Evolutionary conservation across 2,888 invertebrate genomes (phyloP), one percentile per base, ranked within the genome.

Genomic region (Agonopterix alstromeriana): DNA sequence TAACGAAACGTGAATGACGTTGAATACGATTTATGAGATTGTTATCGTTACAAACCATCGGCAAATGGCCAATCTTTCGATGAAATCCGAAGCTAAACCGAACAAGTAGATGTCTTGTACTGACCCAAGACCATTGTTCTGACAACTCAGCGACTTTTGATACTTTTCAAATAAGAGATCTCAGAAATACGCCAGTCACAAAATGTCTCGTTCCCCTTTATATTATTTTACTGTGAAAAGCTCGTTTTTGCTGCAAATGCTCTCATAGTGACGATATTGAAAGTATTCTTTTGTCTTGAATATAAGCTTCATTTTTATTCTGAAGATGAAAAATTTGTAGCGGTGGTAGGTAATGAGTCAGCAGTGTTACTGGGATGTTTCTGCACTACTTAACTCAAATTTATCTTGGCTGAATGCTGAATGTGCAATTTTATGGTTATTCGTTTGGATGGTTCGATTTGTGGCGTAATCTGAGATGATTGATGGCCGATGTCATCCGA

Each of bases 371-470:
- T 42, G 45, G 56, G 67, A 67, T 67, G 61, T 75, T 73, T 77
- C 73, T 70, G 68, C 70, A 71, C 72, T 73, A 72, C 71, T 76
- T 76, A 72, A 60, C 63, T 60, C 61, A 60, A 74, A 74, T 77
- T 65, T 73, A 74, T 77, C 66, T 68, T 70, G 60, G 61, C 61
- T 62, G 57, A 55, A 54, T 64, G 70, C 73, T 79, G 79, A 81
- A 73, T 75, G 75, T 80, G 74, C 72, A 77, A 75, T 71, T 77
- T 80, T 77, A 73, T 76, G 67, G 73, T 73, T 73, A 73, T 70
- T 64, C 74, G 63, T 70, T 63, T 76, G 69, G 67, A 71, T 73
- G 69, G 68, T 69, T 75, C 71, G 69, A 77, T 78, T 78, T 72
- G 74, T 74, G 67, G 65, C 63, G 70, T 80, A 77, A 77, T 77